phyloP scores from a whole-genome alignment of 2,888 invertebrate genomes.

The Hedychridium roseum region DNA sequence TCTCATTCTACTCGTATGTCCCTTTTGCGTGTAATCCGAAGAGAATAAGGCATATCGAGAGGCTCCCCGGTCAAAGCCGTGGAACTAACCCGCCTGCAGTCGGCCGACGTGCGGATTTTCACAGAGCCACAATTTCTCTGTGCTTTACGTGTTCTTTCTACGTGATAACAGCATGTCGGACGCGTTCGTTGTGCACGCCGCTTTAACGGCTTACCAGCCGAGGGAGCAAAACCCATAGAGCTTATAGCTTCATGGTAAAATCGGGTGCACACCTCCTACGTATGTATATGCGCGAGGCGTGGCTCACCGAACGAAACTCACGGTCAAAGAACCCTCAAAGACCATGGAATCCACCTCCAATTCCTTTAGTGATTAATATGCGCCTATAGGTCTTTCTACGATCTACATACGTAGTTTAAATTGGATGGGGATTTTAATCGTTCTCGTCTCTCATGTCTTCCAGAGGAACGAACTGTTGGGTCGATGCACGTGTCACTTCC shows the following conservation, averaged over 20 bases:
- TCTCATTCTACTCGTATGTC: too few relatives aligned
- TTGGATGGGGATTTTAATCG: too few relatives aligned
- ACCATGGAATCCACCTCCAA: neutral
- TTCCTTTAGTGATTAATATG: too few relatives aligned
- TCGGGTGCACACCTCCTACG: constrained; percentile 16
- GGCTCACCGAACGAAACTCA: constrained; percentile 3
- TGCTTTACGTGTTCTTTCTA: neutral
- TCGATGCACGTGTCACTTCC: too few relatives aligned
- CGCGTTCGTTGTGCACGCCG: constrained; percentile 9
- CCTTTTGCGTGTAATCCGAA: too few relatives aligned
- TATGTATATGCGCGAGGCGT: constrained; percentile 9
- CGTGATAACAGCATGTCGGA: neutral
- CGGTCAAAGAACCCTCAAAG: constrained; percentile 22
- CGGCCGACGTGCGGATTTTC: constrained; percentile 1
- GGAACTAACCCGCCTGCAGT: too few relatives aligned
- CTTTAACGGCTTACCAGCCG: constrained; percentile 21
- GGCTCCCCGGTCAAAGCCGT: too few relatives aligned
- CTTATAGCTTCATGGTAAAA: constrained; percentile 12
- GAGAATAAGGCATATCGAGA: too few relatives aligned
- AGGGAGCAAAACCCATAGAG: constrained; percentile 12
- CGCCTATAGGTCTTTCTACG: too few relatives aligned
- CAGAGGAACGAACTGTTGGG: too few relatives aligned
- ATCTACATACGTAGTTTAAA: too few relatives aligned
- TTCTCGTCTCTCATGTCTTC: too few relatives aligned
- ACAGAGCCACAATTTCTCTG: neutral